Percentiles rank a stretch among this genome's conserved stretches.
phyloP scores from a whole-genome alignment of 1,140 invertebrate species.

The Drosophila paulistorum region DNA sequence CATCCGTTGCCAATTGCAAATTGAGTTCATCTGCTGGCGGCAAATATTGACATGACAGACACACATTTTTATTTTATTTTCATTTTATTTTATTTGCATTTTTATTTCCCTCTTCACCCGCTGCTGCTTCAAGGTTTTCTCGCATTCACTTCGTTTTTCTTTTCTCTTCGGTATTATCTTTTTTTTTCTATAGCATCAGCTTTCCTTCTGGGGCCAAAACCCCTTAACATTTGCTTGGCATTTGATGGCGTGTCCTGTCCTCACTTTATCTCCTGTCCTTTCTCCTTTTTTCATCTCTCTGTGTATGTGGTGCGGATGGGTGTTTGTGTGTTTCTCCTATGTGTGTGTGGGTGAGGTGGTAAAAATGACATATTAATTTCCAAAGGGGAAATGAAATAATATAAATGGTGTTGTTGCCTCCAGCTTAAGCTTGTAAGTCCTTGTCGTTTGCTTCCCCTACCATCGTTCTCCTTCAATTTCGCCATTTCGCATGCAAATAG shows the following conservation, averaged over 20 bases:
- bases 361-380: constrained; percentile 82
- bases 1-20: constrained; percentile 80
- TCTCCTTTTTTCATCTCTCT: constrained; percentile 11
- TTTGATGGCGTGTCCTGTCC: constrained; percentile 30
- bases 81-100: constrained; percentile 82
- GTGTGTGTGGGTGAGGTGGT: constrained; percentile 33
- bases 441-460: constrained; percentile 8
- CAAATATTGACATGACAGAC: constrained; percentile 82
- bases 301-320: constrained; percentile 11
- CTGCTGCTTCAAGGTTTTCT: constrained; percentile 24
- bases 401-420: constrained; percentile 75
- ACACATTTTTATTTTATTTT: constrained; percentile 56
- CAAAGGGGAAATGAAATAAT: constrained; percentile 80
- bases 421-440: constrained; percentile 58
- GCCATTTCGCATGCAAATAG: constrained; percentile 67
- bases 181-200: constrained; percentile 55
- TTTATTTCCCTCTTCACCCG: constrained; percentile 68
- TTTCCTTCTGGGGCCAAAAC: constrained; percentile 35
- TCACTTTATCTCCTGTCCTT: constrained; percentile 19
- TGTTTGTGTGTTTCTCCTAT: neutral
- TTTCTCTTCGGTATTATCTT: constrained; percentile 32
- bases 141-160: constrained; percentile 13
- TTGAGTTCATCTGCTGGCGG: constrained; percentile 81
- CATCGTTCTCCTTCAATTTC: neutral
- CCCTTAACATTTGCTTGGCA: constrained; percentile 59